These are phyloP conservation scores for Microdon myrmicae DNA, from an alignment of 2,888 invertebrate species.

Conservation along the genomic window DNA sequence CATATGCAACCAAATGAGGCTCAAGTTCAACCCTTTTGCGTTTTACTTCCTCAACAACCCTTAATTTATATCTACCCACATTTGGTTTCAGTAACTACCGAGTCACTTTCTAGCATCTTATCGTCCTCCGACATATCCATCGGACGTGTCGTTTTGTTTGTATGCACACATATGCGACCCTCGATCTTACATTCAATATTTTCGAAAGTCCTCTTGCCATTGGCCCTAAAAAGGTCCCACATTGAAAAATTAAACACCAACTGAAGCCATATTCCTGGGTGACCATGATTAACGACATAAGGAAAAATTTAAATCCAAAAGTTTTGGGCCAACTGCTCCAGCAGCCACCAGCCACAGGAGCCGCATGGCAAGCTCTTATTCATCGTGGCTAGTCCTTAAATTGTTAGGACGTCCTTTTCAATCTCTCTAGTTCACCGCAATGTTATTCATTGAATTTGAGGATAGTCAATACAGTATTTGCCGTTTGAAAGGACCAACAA, in stretches of 20 bases:
- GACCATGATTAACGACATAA: slow-evolving; percentile 56
- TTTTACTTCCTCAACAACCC: slow-evolving; percentile 42
- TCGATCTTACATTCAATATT: slow-evolving; percentile 36
- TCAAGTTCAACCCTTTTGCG: slow-evolving; percentile 52
- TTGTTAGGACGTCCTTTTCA: slow-evolving; percentile 44
- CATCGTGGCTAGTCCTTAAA: slow-evolving; percentile 42
- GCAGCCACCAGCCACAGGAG: slow-evolving; percentile 35
- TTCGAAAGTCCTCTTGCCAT: slow-evolving; percentile 42
- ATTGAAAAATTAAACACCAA: slow-evolving; percentile 51
- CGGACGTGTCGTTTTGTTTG: too few species aligned
- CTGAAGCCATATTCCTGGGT: slow-evolving; percentile 51
- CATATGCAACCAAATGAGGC: slow-evolving; percentile 11
- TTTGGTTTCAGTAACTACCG: slow-evolving; percentile 22
- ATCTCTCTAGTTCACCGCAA: slow-evolving; percentile 46
- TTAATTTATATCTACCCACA: slow-evolving; percentile 52
- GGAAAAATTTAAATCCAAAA: slow-evolving; percentile 50
- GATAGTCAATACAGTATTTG: slow-evolving; percentile 40
- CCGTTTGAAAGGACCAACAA: slow-evolving; percentile 21
- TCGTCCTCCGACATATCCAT: background rate
- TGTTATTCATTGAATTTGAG: slow-evolving; percentile 50
- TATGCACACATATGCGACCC: slow-evolving; percentile 8
- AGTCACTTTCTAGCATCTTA: slow-evolving; percentile 15
- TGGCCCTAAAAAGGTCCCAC: slow-evolving; percentile 49
- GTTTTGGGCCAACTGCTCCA: slow-evolving; percentile 38
- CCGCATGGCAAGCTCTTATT: too few species aligned